A percentile compares a stretch with the other conserved stretches of the same genome.
Conservation (phyloP, 2,797 vertebrate genomes). For the Staurois parvus region DNA sequence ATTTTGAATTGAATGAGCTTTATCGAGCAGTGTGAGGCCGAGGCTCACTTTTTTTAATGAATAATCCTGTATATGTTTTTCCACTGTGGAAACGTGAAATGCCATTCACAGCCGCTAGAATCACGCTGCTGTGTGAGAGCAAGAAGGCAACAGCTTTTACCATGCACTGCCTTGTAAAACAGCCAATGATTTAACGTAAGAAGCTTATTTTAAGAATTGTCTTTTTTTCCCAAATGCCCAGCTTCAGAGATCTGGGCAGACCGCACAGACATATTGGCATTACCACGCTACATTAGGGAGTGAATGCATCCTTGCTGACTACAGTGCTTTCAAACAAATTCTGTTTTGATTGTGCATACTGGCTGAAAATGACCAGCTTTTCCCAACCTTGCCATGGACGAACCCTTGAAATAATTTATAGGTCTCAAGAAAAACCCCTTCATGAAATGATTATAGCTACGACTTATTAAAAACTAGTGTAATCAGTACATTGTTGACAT, state of each 20-base stretch:
- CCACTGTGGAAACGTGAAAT: not conserved
- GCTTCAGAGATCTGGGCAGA: slow-evolving; percentile 24
- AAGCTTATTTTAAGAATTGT: slow-evolving; percentile 60
- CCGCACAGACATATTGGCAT: not conserved
- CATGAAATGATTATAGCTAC: too few relatives aligned
- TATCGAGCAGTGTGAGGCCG: not conserved
- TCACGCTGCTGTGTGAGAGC: slow-evolving; percentile 20
- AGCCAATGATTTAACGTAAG: slow-evolving; percentile 58
- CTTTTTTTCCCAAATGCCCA: slow-evolving; percentile 52
- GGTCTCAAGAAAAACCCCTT: too few relatives aligned
- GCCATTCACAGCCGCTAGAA: not conserved
- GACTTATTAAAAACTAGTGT: too few relatives aligned
- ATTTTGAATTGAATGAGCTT: slow-evolving; percentile 17
- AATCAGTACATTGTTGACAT: too few relatives aligned
- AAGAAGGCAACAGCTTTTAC: slow-evolving; percentile 46
- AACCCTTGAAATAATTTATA: too few relatives aligned
- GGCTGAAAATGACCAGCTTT: too few relatives aligned
- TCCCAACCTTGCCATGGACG: too few relatives aligned
- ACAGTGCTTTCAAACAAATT: not conserved
- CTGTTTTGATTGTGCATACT: not conserved
- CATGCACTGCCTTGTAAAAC: slow-evolving; percentile 19
- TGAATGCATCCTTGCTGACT: not conserved
- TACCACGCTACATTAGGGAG: not conserved
- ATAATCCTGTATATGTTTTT: slow-evolving; percentile 31
- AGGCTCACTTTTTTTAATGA: not conserved